Base-by-base conservation (phyloP, 2,888 invertebrate genomes). In the Apodemia duryi region DNA sequence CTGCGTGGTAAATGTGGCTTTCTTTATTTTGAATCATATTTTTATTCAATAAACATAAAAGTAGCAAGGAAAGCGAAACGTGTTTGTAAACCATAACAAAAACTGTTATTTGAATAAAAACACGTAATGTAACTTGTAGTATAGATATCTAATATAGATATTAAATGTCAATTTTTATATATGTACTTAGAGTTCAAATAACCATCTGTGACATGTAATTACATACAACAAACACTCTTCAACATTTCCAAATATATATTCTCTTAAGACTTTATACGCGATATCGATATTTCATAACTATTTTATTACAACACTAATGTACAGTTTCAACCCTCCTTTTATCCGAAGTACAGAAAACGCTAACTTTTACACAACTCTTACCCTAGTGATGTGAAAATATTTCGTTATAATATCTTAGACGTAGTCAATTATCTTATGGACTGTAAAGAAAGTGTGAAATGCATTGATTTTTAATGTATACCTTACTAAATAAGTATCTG, bases 201-300 rank as follows among this genome's bases (percentile, higher is more conserved):
- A 79, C 84, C 82, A 84, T 83, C 84, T 85, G 85, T 82, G 84
- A 85, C 85, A 83, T 81, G 83, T 82, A 85, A 81, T 82, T 85
- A 86, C 83, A 84, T 84, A 86, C 86, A 89, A 91, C 85, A 88
- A 88, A 85, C 88, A 88, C 83, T 84, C 82, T 72, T 85, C 83
- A 90, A 90, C 88, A 80, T 83, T 87, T 88, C 84, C 89, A 90
- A 90, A 90, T 91, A 91, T 89, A 88, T 86, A 86, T 88, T 88
- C 81, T 89, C 83, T 88, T 88, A 88, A 82, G 77, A 82, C 78
- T 85, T 87, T 87, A 88, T 84, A 86, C 82, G 84, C 84, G 81
- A 73, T 79, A 75, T 77, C 84, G 81, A 73, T 79, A 75, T 77
- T 82, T 80, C 81, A 81, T 84, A 85, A 85, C 83, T 90, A 88